A percentile compares a stretch with the other conserved stretches of the same genome.
These are phyloP conservation scores for Venusia cambrica DNA, from an alignment of 2,888 invertebrate species.

Conservation along the genomic window DNA sequence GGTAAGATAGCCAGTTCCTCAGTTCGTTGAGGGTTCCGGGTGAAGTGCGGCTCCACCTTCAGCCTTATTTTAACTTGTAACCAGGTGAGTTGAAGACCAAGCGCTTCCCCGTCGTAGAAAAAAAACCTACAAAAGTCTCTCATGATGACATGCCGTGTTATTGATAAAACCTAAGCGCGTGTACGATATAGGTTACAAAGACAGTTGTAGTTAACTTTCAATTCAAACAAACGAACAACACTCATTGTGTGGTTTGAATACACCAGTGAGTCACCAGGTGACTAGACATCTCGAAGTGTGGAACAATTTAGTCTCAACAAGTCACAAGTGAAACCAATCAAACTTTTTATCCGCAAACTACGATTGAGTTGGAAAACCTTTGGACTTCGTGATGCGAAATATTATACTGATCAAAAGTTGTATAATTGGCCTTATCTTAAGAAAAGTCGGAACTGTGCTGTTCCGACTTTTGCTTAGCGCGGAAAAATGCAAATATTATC, in stretches of 20 bases:
- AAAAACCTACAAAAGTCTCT: no score
- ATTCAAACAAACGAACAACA: conserved; percentile 11
- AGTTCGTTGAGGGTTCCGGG: no score
- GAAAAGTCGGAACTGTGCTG: neutral
- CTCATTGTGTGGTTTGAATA: conserved; percentile 13
- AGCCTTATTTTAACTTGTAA: no score
- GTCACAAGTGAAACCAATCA: conserved; percentile 29
- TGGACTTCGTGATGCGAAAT: conserved; percentile 9
- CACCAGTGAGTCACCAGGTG: conserved; percentile 12
- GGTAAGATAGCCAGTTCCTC: no score
- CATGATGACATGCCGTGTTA: no score
- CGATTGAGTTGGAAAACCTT: conserved; percentile 29
- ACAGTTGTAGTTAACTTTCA: conserved; percentile 11
- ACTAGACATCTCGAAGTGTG: conserved; percentile 8
- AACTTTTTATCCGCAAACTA: conserved; percentile 34
- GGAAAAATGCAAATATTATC: no score
- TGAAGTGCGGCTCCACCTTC: no score
- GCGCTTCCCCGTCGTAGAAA: no score
- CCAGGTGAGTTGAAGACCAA: no score
- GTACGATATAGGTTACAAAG: neutral
- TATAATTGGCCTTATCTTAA: conserved; percentile 1
- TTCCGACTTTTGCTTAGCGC: no score
- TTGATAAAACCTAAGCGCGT: no score
- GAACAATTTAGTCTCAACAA: conserved; percentile 1
- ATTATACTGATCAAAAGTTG: conserved; percentile 7